These are phyloP conservation scores for Microtus montanus DNA, from an alignment of 2,113 vertebrate species.

Conservation along the genomic window DNA sequence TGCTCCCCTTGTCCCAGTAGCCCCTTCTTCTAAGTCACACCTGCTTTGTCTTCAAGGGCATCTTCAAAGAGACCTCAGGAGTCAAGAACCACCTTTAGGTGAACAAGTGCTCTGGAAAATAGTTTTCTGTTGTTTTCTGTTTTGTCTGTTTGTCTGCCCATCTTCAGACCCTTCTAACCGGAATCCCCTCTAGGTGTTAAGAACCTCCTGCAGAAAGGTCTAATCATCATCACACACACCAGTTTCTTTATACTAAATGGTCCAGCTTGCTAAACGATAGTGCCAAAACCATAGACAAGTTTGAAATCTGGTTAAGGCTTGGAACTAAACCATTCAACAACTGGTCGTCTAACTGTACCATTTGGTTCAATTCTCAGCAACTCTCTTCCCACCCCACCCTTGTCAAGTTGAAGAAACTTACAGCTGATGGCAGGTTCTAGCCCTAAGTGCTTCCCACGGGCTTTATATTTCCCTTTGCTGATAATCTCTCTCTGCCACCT, in stretches of 20 bases:
- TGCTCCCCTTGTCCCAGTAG: not conserved
- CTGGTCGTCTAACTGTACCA: conserved; percentile 13
- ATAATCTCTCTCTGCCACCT: conserved; percentile 70
- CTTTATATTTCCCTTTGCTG: conserved; percentile 50
- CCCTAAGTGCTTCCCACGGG: conserved; percentile 66
- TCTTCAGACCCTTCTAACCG: not conserved
- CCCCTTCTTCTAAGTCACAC: not conserved
- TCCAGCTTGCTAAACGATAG: not conserved
- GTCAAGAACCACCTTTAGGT: not conserved
- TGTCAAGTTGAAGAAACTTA: conserved; percentile 13
- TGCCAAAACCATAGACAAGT: not conserved
- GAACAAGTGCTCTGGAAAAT: not conserved
- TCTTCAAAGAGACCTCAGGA: conserved; percentile 35
- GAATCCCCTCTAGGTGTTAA: not conserved
- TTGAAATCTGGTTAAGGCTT: conserved; percentile 70
- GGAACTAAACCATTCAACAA: conserved; percentile 67
- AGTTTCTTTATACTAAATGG: not conserved
- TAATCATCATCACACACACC: not conserved
- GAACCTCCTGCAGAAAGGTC: not conserved
- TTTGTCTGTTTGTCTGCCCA: not conserved
- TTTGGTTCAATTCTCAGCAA: conserved; percentile 55
- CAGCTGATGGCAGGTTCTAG: not conserved
- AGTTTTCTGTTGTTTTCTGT: not conserved
- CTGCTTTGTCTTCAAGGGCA: not conserved
- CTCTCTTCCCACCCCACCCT: conserved; percentile 41